Evolutionary conservation across 2,113 vertebrate species (phyloP).

Genomic region (Motacilla alba): DNA sequence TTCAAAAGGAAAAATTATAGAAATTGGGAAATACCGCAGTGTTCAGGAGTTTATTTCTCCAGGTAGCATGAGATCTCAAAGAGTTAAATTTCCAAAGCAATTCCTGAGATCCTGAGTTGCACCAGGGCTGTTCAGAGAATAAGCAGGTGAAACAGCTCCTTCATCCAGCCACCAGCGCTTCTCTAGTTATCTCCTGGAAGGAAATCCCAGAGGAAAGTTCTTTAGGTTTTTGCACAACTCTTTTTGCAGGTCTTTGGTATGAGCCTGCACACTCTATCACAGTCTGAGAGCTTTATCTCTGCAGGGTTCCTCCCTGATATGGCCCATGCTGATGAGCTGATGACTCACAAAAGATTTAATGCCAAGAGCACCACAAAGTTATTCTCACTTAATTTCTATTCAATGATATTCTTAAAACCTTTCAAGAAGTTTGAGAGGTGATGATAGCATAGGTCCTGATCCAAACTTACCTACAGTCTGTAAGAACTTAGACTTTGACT

Average conservation of each 20-base stretch:
- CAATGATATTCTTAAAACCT: not conserved
- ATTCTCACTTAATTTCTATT: not conserved
- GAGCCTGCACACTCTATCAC: not conserved
- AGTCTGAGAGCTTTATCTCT: not conserved
- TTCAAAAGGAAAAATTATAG: not conserved
- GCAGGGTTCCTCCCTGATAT: not conserved
- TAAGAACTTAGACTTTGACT: slow-evolving; percentile 13
- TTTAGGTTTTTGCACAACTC: not conserved
- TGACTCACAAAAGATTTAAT: not conserved
- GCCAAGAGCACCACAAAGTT: not conserved
- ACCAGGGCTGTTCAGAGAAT: not conserved
- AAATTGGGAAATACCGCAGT: not conserved
- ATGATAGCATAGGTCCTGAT: not conserved
- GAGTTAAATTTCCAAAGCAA: not conserved
- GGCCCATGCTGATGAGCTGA: not conserved
- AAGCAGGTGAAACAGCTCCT: not conserved
- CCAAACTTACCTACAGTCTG: not conserved
- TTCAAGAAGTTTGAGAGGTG: not conserved
- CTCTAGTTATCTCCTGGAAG: not conserved
- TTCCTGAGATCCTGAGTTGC: not conserved
- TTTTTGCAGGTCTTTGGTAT: not conserved
- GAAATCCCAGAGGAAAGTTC: not conserved
- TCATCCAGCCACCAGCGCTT: not conserved
- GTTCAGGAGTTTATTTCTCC: not conserved
- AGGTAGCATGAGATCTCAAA: not conserved